These are phyloP conservation scores for Malurus elegans DNA, from an alignment of 2,113 vertebrate genomes.

Conservation along the genomic window DNA sequence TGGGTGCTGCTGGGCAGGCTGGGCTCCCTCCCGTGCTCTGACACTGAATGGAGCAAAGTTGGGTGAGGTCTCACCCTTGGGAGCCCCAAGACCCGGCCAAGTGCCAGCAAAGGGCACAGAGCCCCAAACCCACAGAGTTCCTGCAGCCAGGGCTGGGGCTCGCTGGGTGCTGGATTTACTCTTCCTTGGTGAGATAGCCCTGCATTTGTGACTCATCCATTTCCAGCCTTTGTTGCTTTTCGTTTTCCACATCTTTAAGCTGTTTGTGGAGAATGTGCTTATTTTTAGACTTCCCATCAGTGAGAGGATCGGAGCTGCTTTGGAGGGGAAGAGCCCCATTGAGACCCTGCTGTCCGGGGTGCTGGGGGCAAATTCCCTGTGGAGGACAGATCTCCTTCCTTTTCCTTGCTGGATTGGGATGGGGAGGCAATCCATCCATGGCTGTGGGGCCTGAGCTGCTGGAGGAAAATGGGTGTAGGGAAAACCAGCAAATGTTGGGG, in stretches of 20 bases:
- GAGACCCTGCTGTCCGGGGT: constrained; percentile 5
- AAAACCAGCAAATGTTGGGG: neutral
- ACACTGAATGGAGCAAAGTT: neutral
- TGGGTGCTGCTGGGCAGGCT: neutral
- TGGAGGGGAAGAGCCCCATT: constrained; percentile 23
- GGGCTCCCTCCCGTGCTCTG: neutral
- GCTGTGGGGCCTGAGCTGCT: neutral
- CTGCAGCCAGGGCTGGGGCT: neutral
- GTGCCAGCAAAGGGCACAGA: neutral
- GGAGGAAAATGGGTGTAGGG: neutral
- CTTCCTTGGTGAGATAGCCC: constrained; percentile 16
- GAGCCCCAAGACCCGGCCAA: neutral
- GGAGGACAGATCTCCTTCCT: neutral
- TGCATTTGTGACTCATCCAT: constrained; percentile 75
- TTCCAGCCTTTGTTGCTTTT: constrained; percentile 75
- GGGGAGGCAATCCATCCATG: neutral
- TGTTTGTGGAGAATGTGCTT: constrained; percentile 71
- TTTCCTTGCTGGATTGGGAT: neutral
- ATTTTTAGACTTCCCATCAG: constrained; percentile 73
- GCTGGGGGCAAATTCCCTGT: neutral
- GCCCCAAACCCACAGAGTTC: neutral
- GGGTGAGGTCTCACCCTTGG: neutral
- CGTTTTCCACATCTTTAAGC: constrained; percentile 76
- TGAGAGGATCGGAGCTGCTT: constrained; percentile 36
- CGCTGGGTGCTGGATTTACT: too few species aligned